These are phyloP conservation scores for Psammodynastes pulverulentus DNA, from an alignment of 2,113 vertebrate genomes.

Conservation along the genomic window DNA sequence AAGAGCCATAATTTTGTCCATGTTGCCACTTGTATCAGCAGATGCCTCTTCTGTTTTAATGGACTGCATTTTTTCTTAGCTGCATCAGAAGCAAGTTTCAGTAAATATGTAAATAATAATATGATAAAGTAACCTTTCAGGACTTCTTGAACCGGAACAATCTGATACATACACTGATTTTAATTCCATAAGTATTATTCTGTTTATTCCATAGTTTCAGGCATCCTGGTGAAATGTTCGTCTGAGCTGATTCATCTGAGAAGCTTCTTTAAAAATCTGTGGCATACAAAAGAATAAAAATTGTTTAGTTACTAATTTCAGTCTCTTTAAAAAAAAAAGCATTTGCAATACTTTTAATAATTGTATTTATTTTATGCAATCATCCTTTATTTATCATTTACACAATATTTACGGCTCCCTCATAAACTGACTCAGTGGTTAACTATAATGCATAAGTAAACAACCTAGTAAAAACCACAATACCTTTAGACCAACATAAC, in stretches of 20 bases:
- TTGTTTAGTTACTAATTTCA: slow-evolving; percentile 13
- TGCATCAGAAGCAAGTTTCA: slow-evolving; percentile 70
- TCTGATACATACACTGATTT: slow-evolving; percentile 33
- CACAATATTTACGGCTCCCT: not conserved
- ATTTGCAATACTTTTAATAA: not conserved
- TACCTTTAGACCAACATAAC: not conserved
- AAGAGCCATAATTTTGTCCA: slow-evolving; percentile 79
- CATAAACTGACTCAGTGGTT: not conserved
- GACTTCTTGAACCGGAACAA: slow-evolving; percentile 46
- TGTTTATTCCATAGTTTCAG: slow-evolving; percentile 43
- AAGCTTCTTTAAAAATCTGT: slow-evolving; percentile 55
- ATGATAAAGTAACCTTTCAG: slow-evolving; percentile 29
- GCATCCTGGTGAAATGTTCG: slow-evolving; percentile 24
- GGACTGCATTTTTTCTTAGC: slow-evolving; percentile 87
- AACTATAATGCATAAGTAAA: not conserved
- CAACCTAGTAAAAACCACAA: not conserved
- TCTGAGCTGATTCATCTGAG: slow-evolving; percentile 10
- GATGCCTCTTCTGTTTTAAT: slow-evolving; percentile 84
- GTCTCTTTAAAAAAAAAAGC: slow-evolving; percentile 4
- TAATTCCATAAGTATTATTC: slow-evolving; percentile 63
- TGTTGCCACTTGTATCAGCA: slow-evolving; percentile 68
- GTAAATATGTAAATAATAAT: slow-evolving; percentile 26
- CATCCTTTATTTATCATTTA: not conserved
- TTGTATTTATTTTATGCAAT: not conserved
- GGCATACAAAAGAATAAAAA: slow-evolving; percentile 46